Conservation (phyloP, 2,888 invertebrate genomes). For the Phengaris arion region DNA sequence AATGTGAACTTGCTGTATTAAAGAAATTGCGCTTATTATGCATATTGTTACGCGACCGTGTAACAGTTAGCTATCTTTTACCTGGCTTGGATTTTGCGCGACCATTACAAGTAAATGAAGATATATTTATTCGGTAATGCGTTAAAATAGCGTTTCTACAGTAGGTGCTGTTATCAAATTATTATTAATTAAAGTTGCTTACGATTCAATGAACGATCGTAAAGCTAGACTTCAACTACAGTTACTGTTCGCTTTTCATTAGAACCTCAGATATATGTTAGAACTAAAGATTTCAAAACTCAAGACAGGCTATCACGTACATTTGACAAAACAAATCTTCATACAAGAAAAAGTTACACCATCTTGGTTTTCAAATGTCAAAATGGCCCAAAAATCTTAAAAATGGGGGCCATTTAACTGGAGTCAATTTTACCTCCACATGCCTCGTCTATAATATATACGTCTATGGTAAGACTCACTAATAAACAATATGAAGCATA, state of each 20-base stretch:
- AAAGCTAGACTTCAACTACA: constrained; percentile 5
- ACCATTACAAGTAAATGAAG: constrained; percentile 53
- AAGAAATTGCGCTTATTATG: not conserved
- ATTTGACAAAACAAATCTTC: no score
- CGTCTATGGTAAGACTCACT: no score
- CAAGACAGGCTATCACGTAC: no score
- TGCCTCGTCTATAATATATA: no score
- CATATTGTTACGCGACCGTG: constrained; percentile 47
- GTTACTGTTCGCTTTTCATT: constrained; percentile 14
- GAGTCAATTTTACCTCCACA: no score
- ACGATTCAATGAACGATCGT: constrained; percentile 14
- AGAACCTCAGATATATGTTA: no score
- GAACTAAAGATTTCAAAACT: no score
- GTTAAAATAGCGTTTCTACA: constrained; percentile 42
- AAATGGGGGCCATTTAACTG: no score
- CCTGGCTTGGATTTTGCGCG: constrained; percentile 35
- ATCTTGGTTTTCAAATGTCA: no score
- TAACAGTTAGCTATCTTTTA: constrained; percentile 43
- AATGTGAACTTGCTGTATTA: not conserved
- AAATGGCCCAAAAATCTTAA: no score
- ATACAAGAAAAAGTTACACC: no score
- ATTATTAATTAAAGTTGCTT: constrained; percentile 36
- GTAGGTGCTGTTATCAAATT: constrained; percentile 40
- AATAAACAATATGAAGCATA: not conserved
- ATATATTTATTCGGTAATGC: constrained; percentile 55